These are phyloP conservation scores for Thymelicus sylvestris DNA, from an alignment of 2,888 invertebrate genomes.

Conservation along the genomic window DNA sequence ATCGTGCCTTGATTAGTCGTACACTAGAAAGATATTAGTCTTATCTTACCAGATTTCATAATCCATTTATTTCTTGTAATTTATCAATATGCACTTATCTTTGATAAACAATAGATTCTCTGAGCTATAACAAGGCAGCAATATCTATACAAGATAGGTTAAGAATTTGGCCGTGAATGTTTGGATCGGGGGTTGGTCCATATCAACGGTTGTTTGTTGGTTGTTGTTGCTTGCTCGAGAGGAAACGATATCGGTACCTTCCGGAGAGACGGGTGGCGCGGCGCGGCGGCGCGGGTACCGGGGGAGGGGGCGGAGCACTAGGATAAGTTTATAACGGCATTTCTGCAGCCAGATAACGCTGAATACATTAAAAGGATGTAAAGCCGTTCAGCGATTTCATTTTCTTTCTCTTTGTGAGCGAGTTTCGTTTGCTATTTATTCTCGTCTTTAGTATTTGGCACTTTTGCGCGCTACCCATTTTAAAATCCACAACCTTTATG, in stretches of 20 bases:
- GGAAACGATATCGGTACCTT: constrained; percentile 15
- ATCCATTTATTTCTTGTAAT: no score
- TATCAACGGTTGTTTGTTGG: no score
- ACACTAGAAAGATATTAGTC: no score
- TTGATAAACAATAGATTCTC: no score
- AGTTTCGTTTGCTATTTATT: constrained; percentile 3
- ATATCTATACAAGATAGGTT: no score
- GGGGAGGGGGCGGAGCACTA: not conserved
- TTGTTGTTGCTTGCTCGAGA: not conserved
- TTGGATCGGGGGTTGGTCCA: no score
- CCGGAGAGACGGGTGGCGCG: not conserved
- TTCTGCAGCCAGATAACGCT: not conserved
- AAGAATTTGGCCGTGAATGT: no score
- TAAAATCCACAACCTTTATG: not conserved
- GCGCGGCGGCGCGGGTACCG: not conserved
- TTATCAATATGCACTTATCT: no score
- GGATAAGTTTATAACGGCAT: not conserved
- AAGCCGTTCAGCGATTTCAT: not conserved
- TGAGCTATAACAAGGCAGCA: no score
- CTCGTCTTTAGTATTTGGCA: constrained; percentile 1
- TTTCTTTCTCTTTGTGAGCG: constrained; percentile 2
- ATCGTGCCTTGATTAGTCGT: no score
- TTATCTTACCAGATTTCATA: no score
- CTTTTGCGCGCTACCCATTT: not conserved
- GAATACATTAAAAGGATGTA: not conserved